Evolutionary conservation across 2,113 vertebrate genomes (phyloP), one percentile per base, ranked within the genome.

Genomic region (Prinia subflava): DNA sequence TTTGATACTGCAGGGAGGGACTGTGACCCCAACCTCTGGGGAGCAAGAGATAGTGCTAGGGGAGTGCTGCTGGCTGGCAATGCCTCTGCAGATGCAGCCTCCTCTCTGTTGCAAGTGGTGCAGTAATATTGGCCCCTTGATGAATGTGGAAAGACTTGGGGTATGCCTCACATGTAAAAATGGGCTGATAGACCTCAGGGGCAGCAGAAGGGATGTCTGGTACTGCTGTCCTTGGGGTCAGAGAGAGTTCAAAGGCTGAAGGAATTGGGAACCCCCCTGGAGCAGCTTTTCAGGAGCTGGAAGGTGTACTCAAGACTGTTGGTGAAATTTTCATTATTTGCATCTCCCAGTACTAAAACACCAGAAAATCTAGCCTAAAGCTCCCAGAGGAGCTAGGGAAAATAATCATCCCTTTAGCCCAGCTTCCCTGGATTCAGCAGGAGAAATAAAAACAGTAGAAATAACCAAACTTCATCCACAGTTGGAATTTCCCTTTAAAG

Each of bases 11-110:
- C 47, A 4, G n/a, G n/a, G 21, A 55, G 25, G 23, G 68, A 22
- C 49, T 5, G 53, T 27, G 31, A 39, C 41, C 20, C 41, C 55
- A 31, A 2, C 5, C 44, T 5, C 41, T 8, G 8, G 28, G 59
- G 35, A 46, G 15, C 2, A 7, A 33, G 55, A 68, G 42, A 4
- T 0, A 7, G 41, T 11, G 90, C 59, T 3, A 0, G 16, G 25
- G 53, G 4, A 55, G 13, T 0, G 8, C 56, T 91, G 69, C 59
- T 64, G 85, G 11, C 37, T 65, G 75, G 25, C n/a, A 62, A 18
- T 1, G 64, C 35, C 89, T 75, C 60, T 60, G 50, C 83, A 70
- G 30, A 5, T 22, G 28, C 41, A 67, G 37, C 21, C 15, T 53
- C 46, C 19, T 22, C 39, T 50, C 55, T 25, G 5, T 13, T 57